phyloP scores from a whole-genome alignment of 2,113 vertebrate species.

The Colistium nudipinnis region DNA sequence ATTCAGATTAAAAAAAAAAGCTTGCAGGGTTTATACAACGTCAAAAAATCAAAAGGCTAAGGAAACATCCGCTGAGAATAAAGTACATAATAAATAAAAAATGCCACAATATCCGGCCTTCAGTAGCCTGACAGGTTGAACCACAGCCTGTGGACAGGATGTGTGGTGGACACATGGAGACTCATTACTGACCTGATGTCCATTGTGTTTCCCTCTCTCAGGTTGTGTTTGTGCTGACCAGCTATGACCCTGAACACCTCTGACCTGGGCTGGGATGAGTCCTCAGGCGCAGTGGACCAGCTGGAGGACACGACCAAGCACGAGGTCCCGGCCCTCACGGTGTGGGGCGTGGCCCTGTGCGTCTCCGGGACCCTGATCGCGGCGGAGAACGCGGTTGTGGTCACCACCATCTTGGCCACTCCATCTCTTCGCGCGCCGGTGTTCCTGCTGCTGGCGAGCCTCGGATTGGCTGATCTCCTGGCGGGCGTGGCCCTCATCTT shows the following conservation, averaged over 20 bases:
- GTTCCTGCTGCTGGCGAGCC: constrained; percentile 91
- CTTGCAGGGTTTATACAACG: background rate
- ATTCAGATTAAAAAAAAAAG: too few species aligned
- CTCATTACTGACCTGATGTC: constrained; percentile 16
- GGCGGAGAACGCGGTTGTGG: constrained; percentile 90
- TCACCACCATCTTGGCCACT: constrained; percentile 88
- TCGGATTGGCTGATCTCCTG: constrained; percentile 91
- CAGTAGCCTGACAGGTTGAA: background rate
- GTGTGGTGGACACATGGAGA: constrained; percentile 12
- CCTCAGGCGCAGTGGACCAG: constrained; percentile 67
- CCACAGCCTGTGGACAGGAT: constrained; percentile 19
- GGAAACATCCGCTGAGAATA: background rate
- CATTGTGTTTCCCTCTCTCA: constrained; percentile 20
- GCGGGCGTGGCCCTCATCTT: constrained; percentile 89
- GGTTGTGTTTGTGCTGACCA: constrained; percentile 44
- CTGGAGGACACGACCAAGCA: constrained; percentile 67
- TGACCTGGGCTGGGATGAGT: constrained; percentile 77
- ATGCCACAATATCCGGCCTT: constrained; percentile 5
- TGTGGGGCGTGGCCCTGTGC: constrained; percentile 91
- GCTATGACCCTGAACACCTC: constrained; percentile 77
- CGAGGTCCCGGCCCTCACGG: constrained; percentile 77
- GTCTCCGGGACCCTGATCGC: constrained; percentile 91
- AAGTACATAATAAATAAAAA: too few species aligned
- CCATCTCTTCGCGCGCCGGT: constrained; percentile 88
- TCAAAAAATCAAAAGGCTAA: background rate